These are phyloP conservation scores for Serrognathus titanus DNA, from an alignment of 2,888 invertebrate species.

Conservation along the genomic window DNA sequence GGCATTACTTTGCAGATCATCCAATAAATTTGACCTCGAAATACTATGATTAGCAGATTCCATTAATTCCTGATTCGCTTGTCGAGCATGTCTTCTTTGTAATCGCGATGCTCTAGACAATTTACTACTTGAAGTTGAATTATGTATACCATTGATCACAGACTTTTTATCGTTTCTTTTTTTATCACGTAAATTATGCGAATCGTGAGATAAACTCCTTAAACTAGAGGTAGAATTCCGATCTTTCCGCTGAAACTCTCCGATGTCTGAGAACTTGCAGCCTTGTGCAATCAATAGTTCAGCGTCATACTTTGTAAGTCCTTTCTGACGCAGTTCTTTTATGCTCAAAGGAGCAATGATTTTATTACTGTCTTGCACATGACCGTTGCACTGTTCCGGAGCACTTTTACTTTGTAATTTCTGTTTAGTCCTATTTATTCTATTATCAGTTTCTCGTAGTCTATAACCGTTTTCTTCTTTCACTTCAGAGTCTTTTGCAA, in stretches of 20 bases:
- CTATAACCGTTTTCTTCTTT: conserved; percentile 76
- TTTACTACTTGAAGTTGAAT: conserved; percentile 25
- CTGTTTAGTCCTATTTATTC: conserved; percentile 80
- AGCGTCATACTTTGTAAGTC: conserved; percentile 84
- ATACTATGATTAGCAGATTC: conserved; percentile 39
- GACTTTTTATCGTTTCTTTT: conserved; percentile 29
- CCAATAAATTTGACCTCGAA: conserved; percentile 45
- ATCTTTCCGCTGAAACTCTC: conserved; percentile 46
- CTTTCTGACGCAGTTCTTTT: conserved; percentile 80
- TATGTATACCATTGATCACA: conserved; percentile 30
- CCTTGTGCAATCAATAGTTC: conserved; percentile 82
- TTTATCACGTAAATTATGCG: conserved; percentile 13
- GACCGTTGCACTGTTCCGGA: conserved; percentile 30
- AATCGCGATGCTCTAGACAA: conserved; percentile 43
- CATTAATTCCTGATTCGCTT: conserved; percentile 44
- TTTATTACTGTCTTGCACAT: conserved; percentile 36
- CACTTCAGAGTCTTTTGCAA: conserved; percentile 65
- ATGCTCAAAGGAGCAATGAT: conserved; percentile 73
- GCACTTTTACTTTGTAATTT: conserved; percentile 45
- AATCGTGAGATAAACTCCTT: conserved; percentile 5
- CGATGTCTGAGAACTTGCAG: conserved; percentile 67
- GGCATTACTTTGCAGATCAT: conserved; percentile 49
- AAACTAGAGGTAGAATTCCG: conserved; percentile 14
- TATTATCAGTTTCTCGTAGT: conserved; percentile 90
- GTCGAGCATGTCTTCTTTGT: conserved; percentile 45